Evolutionary conservation across 2,113 vertebrate genomes (phyloP).

Genomic region (Diadophis punctatus): DNA sequence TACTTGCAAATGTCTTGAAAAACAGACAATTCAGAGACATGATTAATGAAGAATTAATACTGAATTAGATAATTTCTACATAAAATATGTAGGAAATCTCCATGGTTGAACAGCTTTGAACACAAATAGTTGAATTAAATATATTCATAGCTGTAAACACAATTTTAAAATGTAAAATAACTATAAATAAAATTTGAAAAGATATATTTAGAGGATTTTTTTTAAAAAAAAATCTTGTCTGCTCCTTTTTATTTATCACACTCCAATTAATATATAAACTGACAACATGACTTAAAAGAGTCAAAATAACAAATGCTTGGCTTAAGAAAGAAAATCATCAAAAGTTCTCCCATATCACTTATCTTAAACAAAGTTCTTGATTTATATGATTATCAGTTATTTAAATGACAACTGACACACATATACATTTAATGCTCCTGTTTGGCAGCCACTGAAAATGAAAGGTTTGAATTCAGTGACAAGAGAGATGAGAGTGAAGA

Average conservation of each 20-base stretch:
- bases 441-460: background rate
- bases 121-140: background rate
- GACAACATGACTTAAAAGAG: background rate
- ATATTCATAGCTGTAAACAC: background rate
- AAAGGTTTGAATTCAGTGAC: background rate
- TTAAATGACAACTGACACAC: background rate
- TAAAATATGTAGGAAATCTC: slow-evolving; percentile 17
- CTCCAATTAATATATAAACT: background rate
- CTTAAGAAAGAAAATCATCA: background rate
- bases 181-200: background rate
- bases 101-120: slow-evolving; percentile 8
- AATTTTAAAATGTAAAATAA: background rate
- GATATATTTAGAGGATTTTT: background rate
- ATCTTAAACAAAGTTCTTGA: background rate
- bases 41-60: slow-evolving; percentile 23
- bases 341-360: background rate
- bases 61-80: background rate
- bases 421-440: background rate
- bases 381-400: background rate
- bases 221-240: background rate
- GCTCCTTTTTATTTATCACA: background rate
- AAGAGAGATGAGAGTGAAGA: background rate
- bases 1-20: background rate
- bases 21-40: background rate
- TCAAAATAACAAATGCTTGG: background rate